Evolutionary conservation across 2,113 vertebrate genomes (phyloP), one percentile per base, ranked within the genome.

Genomic region (Anarhynchus alexandrinus): DNA sequence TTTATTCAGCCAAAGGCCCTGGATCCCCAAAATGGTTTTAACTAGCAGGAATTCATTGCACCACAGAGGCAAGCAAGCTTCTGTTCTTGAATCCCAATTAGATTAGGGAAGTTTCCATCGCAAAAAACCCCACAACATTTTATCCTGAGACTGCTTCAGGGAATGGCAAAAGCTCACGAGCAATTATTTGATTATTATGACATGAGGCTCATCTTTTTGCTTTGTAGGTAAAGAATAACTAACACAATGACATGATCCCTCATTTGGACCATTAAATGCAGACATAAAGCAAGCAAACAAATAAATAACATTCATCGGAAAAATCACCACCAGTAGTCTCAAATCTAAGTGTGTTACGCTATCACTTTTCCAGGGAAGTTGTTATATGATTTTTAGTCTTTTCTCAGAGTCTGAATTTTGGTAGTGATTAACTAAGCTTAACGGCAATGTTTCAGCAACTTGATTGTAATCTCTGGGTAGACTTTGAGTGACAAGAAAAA

Each of bases 131-230:
- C 12, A 61, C 81, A 43, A 4, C 7, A 21, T 61, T 94, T 97
- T 89, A 85, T 76, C 34, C 73, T 59, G 62, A 93, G n/a, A 73
- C 34, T 88, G 82, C 90, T 94, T 74, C 89, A 82, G 94, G 87
- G 86, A 94, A 93, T 54, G 45, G 85, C 43, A 96, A 82, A 87
- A 95, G 21, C 54, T 90, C 10, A 15, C 67, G 62, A 86, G 43
- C 66, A 88, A 38, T 94, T 88, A 94, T 94, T 84, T 91, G 70
- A 96, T 96, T 96, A 96, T 90, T 86, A 30, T 59, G n/a, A 79
- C 43, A 58, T 6, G 26, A 77, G 16, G 14, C 5, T 43, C 29
- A 91, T 88, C 14, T 62, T 88, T 95, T 67, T 80, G 17, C 21
- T 82, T 89, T 51, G 13, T 23, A 89, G 18, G 40, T 87, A 78